Base-by-base conservation (phyloP, 2,888 invertebrate genomes). In the Calameuta idolon region DNA sequence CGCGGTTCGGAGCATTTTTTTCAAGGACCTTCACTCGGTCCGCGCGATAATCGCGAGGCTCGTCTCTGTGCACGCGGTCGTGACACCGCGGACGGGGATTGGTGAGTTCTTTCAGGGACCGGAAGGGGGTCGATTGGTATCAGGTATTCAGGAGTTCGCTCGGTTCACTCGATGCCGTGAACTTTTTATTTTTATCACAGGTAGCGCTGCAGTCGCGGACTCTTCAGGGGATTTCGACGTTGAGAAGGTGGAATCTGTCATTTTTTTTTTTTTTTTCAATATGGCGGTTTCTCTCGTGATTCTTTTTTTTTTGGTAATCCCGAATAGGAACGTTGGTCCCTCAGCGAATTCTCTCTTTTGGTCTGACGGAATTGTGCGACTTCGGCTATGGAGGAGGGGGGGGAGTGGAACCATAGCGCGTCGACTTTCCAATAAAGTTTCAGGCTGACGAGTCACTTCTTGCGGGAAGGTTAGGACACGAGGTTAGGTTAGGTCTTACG, bases 331-430 rank as follows among this genome's bases (percentile, higher is more conserved):
- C 40, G 40, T 55, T 23, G 33, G 34, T n/a, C 40, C 73, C 69
- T 69, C 2, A 9, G 23, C 23, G 40, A 55, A 55, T 55, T 15
- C 40, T 55, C 23, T 23, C 40, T 55, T 55, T 23, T 55, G 40
- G 40, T 55, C 40, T 5, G 40, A 23, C 40, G 40, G 40, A 55
- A 55, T 55, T 9, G 40, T 55, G 23, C 40, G 40, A 55, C 23
- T 55, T 81, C 77, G 76, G n/a, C 75, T 30, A 31, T 31, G 71
- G 71, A 15, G 34, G 34, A 77, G 77, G 76, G 74, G 23, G 74
- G 4, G 40, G 37, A 69, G 12, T 34, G 33, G 80, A 80, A 79
- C 79, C 79, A 78, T 75, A 76, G 78, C 79, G 78, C 78, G 75
- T 79, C 79, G 79, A 68, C 71, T 40, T 68, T 31, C 55, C 69